Conservation (phyloP, 2,113 vertebrate species). For the Phaethon lepturus region DNA sequence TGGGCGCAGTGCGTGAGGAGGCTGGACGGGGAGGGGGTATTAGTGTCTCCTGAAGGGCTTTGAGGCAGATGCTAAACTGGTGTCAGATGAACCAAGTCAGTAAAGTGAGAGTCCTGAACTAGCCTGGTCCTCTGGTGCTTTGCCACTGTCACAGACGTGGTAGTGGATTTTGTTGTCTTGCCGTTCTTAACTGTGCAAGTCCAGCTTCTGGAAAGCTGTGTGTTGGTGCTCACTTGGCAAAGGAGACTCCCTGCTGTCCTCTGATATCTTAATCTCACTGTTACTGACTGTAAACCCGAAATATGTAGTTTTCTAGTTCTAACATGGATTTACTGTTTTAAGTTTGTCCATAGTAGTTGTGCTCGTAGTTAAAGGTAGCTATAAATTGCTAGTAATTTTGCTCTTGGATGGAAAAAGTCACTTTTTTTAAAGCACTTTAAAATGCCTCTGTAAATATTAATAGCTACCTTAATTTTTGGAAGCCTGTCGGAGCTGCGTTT, state of each 20-base stretch:
- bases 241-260: not conserved
- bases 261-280: not conserved
- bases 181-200: not conserved
- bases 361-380: not conserved
- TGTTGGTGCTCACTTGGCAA: not conserved
- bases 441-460: not conserved
- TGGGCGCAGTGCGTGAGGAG: not conserved
- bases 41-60: not conserved
- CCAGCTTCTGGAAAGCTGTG: not conserved
- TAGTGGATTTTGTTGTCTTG: not conserved
- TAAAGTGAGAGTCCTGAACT: not conserved
- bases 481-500: not conserved
- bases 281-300: not conserved
- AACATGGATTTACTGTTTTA: not conserved
- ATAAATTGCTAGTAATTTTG: not conserved
- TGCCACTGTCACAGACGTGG: fast-evolving
- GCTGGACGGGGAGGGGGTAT: not conserved
- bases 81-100: not conserved
- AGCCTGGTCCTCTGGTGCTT: not conserved
- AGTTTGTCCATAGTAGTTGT: not conserved
- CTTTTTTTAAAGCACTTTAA: not conserved
- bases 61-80: not conserved
- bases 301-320: not conserved
- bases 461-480: not conserved
- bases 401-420: not conserved